These are phyloP conservation scores for Halocynthia roretzi DNA, from an alignment of 23 tunicate genomes.

Conservation along the genomic window DNA sequence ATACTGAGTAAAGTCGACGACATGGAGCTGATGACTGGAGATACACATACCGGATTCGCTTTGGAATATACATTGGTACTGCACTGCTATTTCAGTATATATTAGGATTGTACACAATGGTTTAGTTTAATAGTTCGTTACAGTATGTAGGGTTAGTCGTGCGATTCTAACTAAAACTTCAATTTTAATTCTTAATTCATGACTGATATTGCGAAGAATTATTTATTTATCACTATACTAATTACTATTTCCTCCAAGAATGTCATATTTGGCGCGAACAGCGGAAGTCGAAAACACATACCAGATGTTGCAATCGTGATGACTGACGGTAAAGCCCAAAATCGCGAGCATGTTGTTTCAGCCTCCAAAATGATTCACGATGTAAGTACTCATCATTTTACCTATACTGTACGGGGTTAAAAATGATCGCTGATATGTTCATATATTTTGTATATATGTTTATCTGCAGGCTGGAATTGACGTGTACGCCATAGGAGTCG, in stretches of 20 bases:
- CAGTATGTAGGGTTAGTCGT: too few relatives aligned
- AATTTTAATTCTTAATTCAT: too few relatives aligned
- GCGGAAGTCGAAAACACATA: conserved; percentile 48
- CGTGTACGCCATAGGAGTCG: conserved; percentile 75
- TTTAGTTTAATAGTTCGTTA: too few relatives aligned
- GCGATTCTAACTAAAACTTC: too few relatives aligned
- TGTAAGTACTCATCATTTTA: conserved; percentile 13
- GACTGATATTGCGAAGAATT: too few relatives aligned
- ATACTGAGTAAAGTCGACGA: conserved; percentile 44
- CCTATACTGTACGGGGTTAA: too few relatives aligned
- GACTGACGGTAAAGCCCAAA: conserved; percentile 89
- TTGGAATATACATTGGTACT: conserved; percentile 53
- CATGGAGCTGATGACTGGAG: conserved; percentile 66
- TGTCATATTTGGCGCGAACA: conserved; percentile 27
- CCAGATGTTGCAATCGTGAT: conserved; percentile 72
- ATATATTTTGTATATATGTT: background rate
- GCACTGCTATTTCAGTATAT: too few relatives aligned
- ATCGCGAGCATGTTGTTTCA: conserved; percentile 29
- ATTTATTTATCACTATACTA: background rate
- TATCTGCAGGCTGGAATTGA: conserved; percentile 62
- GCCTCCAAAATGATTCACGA: conserved; percentile 50
- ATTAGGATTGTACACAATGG: too few relatives aligned
- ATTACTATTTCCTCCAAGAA: conserved; percentile 31
- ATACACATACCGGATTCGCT: conserved; percentile 75
- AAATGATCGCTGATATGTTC: background rate